Base-by-base conservation (phyloP, 1,140 invertebrate genomes). In the Leptopilina boulardi region DNA sequence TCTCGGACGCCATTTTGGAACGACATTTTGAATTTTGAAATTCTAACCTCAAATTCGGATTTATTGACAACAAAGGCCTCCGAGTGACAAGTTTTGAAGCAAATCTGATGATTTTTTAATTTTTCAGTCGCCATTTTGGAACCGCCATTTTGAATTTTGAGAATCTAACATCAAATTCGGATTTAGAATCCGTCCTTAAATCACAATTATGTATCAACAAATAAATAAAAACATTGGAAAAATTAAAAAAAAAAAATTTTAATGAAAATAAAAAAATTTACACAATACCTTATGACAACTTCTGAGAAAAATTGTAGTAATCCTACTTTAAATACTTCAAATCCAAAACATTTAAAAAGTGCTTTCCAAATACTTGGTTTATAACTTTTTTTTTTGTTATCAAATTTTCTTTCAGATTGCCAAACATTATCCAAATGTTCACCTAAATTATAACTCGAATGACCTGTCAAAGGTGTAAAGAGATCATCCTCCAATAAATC, bases 401-500 rank as follows among this genome's bases (percentile, higher is more conserved):
- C 78, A 21, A 79, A 77, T 54, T 30, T 77, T 56, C 71, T 26
- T 70, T 93, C 92, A 18, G 84, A 77, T 15, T 92, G 87, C 93
- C 92, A 93, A 21, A 89, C 89, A 82, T 89, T 91, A 86, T 93
- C 91, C 41, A 94, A 85, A 41, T 89, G 85, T 81, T 93, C 90
- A 18, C 93, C 93, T 83, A 93, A 77, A 10, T 79, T 77, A 80
- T 89, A 87, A 1, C 93, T 93, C 26, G 84, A 86, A 82, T 94
- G 93, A 82, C 93, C 92, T 78, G 91, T 90, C 18, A 94, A 85
- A 13, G 93, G 91, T 75, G 91, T 87, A 88, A 91, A 94, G 3
- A 94, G 85, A 87, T 94, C 93, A 21, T 89, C 79, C 73, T 92
- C 89, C 79, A 93, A 91, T 71, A 94, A 85, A 84, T 94, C 93